Percentiles rank a stretch among this genome's conserved stretches.
These are phyloP conservation scores for Patiria pectinifera DNA, from an alignment of 53 echinoderm and acorn worm genomes.

Conservation along the genomic window DNA sequence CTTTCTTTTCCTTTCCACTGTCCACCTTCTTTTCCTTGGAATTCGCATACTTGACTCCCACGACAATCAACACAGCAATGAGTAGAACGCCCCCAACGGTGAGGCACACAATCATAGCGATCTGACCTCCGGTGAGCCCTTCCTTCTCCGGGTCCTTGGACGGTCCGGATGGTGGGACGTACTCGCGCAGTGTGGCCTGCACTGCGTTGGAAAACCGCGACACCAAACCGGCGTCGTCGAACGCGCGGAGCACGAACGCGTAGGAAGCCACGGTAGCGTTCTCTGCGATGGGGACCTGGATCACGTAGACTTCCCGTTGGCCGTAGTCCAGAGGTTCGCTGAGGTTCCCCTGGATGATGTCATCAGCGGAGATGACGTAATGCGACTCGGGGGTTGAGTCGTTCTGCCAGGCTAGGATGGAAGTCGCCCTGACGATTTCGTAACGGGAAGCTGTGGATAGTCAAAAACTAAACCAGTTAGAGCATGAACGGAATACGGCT, in stretches of 20 bases:
- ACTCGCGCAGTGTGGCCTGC: slow-evolving; percentile 67
- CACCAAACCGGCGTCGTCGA: slow-evolving; percentile 63
- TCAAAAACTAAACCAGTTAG: neutral
- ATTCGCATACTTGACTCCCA: neutral
- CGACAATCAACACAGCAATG: neutral
- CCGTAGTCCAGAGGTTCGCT: slow-evolving; percentile 50
- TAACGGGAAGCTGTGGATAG: slow-evolving; percentile 46
- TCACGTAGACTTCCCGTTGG: slow-evolving; percentile 52
- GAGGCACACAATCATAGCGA: slow-evolving; percentile 6
- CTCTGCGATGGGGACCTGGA: slow-evolving; percentile 45
- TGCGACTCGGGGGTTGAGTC: slow-evolving; percentile 33
- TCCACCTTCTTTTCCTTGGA: neutral
- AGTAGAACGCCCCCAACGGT: neutral
- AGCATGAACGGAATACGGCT: too few relatives aligned
- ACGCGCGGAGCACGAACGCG: slow-evolving; percentile 64
- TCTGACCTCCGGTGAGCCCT: slow-evolving; percentile 44
- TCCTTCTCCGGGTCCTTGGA: neutral
- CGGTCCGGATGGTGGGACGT: slow-evolving; percentile 57
- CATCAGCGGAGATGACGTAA: slow-evolving; percentile 36
- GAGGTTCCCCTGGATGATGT: slow-evolving; percentile 62
- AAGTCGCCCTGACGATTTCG: slow-evolving; percentile 19
- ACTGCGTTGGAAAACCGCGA: slow-evolving; percentile 67
- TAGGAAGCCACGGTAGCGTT: slow-evolving; percentile 47
- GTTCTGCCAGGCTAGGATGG: slow-evolving; percentile 37
- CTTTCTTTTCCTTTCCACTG: neutral